These are phyloP conservation scores for Procavia capensis DNA, from an alignment of 2,113 vertebrate species.

Conservation along the genomic window DNA sequence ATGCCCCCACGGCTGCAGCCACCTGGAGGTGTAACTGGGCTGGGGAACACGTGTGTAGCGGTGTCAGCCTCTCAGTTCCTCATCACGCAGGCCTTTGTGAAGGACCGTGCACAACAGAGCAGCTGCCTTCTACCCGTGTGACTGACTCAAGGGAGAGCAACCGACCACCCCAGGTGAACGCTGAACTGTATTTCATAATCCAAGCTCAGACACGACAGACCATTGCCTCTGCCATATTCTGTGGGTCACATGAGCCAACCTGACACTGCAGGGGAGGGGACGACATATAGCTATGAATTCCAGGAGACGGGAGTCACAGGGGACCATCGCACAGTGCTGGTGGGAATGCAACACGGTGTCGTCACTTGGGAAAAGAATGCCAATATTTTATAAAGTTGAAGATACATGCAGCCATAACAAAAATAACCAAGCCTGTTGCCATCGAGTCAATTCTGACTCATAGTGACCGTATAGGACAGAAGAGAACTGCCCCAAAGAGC, in stretches of 20 bases:
- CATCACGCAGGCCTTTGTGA: neutral
- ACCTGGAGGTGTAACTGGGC: neutral
- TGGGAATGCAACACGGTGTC: neutral
- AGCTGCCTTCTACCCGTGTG: neutral
- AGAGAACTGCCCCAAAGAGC: no score
- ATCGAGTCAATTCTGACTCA: no score
- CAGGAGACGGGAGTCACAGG: neutral
- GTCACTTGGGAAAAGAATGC: neutral
- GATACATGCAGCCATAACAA: no score
- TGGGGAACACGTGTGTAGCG: neutral
- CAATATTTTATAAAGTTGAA: neutral
- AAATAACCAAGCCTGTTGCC: no score
- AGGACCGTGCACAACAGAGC: neutral
- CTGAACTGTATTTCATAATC: neutral
- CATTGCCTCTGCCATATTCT: neutral
- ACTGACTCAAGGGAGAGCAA: neutral
- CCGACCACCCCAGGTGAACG: neutral
- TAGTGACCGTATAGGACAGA: no score
- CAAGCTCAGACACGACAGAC: neutral
- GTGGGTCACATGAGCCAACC: neutral
- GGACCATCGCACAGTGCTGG: neutral
- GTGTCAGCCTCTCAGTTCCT: neutral
- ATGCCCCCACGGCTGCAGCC: neutral
- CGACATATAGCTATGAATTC: neutral
- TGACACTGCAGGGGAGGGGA: neutral